Conservation (phyloP, 1,140 invertebrate genomes). For the Agrilus planipennis region DNA sequence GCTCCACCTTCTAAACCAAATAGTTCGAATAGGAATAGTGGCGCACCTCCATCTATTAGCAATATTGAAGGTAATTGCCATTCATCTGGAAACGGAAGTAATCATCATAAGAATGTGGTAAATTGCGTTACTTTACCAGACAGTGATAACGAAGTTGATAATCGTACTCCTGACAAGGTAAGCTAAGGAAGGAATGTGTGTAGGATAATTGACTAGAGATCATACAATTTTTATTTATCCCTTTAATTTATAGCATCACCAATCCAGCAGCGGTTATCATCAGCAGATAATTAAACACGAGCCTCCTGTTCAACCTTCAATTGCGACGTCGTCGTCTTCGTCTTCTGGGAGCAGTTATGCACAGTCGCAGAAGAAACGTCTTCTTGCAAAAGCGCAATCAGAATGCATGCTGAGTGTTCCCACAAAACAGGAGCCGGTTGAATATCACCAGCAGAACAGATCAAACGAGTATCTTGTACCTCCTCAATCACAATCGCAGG, state of each 20-base stretch:
- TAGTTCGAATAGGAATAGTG: slow-evolving; percentile 14
- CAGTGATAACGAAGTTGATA: slow-evolving; percentile 60
- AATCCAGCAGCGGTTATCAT: slow-evolving; percentile 8
- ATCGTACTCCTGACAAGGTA: too few species aligned
- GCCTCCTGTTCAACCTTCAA: slow-evolving; percentile 6
- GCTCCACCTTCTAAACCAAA: slow-evolving; percentile 2
- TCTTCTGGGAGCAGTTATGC: slow-evolving; percentile 36
- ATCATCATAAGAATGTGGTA: slow-evolving; percentile 55
- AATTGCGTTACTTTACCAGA: slow-evolving; percentile 73
- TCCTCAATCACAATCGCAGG: slow-evolving; percentile 13
- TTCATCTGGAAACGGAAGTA: slow-evolving; percentile 15
- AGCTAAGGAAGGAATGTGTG: neutral
- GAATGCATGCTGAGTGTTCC: slow-evolving; percentile 52
- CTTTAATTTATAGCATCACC: neutral
- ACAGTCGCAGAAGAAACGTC: slow-evolving; percentile 79
- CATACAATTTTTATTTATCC: neutral
- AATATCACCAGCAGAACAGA: slow-evolving; percentile 21
- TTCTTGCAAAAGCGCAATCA: slow-evolving; percentile 75
- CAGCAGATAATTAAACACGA: slow-evolving; percentile 19
- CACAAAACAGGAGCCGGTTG: slow-evolving; percentile 36
- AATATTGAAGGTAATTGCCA: slow-evolving; percentile 9
- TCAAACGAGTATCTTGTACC: slow-evolving; percentile 24
- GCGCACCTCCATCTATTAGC: slow-evolving; percentile 8
- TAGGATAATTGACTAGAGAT: neutral
- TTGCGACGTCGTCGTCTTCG: too few species aligned